Evolutionary conservation across 2,113 vertebrate species (phyloP).

Genomic region (Arvicanthis niloticus): DNA sequence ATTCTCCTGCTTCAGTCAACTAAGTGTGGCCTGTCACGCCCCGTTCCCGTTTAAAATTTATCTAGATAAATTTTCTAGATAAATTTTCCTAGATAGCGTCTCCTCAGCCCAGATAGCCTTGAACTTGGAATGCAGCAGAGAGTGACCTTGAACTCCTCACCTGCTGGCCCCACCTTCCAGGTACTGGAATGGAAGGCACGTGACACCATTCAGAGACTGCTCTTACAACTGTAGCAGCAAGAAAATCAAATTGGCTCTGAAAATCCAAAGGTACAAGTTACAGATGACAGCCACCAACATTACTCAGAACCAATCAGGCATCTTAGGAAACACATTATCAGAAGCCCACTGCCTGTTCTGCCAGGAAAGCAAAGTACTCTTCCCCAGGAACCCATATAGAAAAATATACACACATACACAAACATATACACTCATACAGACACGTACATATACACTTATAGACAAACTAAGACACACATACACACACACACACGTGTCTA

Average conservation of each 20-base stretch:
- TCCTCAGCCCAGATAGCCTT: neutral
- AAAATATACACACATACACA: neutral
- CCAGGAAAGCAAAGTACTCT: conserved; percentile 31
- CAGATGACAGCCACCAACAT: neutral
- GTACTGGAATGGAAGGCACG: neutral
- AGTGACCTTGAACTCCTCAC: neutral
- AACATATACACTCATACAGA: neutral
- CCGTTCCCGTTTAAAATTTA: too few species aligned
- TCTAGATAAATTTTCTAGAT: too few species aligned
- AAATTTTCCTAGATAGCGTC: neutral
- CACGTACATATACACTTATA: neutral
- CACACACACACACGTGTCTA: neutral
- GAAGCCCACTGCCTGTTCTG: neutral
- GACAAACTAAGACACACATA: neutral
- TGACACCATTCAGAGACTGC: too few species aligned
- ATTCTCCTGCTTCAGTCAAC: neutral
- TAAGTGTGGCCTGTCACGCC: too few species aligned
- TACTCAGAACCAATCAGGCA: neutral
- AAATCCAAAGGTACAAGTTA: neutral
- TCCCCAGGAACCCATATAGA: neutral
- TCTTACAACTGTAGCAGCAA: neutral
- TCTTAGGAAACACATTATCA: neutral
- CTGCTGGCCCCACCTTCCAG: neutral
- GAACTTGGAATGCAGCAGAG: neutral
- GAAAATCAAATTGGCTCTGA: neutral